Conservation (phyloP, 2,797 vertebrate genomes). For the Antrozous pallidus region DNA sequence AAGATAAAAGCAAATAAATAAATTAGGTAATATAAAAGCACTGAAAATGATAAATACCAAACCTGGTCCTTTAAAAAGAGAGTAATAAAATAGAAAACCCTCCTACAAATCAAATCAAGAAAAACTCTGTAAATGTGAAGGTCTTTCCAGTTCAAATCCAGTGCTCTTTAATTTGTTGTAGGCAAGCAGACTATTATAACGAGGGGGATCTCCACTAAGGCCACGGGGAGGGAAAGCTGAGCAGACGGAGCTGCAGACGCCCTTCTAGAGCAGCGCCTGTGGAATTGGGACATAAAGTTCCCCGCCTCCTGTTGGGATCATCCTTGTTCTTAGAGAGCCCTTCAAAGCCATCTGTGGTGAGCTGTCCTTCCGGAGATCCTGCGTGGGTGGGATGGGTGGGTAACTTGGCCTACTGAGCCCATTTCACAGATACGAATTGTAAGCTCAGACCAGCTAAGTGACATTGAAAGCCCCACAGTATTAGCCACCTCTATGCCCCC, state of each 20-base stretch:
- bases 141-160: background rate
- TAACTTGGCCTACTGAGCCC: background rate
- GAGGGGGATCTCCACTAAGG: background rate
- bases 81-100: background rate
- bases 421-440: background rate
- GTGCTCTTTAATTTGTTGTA: background rate
- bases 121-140: background rate
- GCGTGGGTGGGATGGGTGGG: too few species aligned
- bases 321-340: background rate
- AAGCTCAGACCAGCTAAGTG: background rate
- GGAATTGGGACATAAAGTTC: background rate
- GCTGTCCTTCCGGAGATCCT: background rate
- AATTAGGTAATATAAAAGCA: constrained; percentile 49
- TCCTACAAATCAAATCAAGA: constrained; percentile 26
- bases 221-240: fast-evolving
- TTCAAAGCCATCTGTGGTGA: background rate
- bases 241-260: fast-evolving
- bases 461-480: fast-evolving
- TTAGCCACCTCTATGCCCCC: background rate
- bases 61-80: constrained; percentile 31
- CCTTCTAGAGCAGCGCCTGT: fast-evolving
- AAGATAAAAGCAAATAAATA: constrained; percentile 69
- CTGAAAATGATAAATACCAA: constrained; percentile 19
- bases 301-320: background rate
- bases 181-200: background rate